A percentile compares a stretch with the other conserved stretches of the same genome.
phyloP scores from a whole-genome alignment of 2,888 invertebrate species.

The Serrognathus titanus region DNA sequence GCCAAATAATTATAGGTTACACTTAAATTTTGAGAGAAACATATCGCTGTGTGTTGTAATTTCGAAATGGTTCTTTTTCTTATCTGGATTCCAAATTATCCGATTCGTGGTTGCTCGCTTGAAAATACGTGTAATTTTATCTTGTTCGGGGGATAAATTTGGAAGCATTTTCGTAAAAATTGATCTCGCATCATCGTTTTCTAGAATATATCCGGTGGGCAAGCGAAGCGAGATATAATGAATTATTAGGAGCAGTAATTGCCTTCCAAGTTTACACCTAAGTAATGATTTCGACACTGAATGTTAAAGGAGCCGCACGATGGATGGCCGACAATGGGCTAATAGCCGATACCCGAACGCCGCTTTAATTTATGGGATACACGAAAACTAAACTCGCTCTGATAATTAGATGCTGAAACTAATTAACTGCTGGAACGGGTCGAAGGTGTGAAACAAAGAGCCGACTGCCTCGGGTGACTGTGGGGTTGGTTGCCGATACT shows the following conservation, averaged over 20 bases:
- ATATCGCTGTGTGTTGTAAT: too few relatives aligned
- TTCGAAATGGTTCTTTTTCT: too few relatives aligned
- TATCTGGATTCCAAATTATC: too few relatives aligned
- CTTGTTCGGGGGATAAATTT: too few relatives aligned
- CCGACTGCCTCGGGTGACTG: slow-evolving; percentile 42
- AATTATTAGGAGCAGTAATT: slow-evolving; percentile 49
- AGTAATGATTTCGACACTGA: slow-evolving; percentile 55
- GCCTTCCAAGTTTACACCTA: slow-evolving; percentile 53
- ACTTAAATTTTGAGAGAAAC: too few relatives aligned
- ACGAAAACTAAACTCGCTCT: slow-evolving; percentile 48
- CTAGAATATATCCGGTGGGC: slow-evolving; percentile 4
- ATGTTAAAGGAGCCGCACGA: slow-evolving; percentile 48
- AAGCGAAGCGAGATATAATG: slow-evolving; percentile 36
- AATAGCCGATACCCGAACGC: slow-evolving; percentile 35
- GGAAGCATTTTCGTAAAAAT: too few relatives aligned
- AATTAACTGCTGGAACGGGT: slow-evolving; percentile 51
- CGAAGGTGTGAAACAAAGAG: slow-evolving; percentile 53
- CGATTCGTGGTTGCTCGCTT: too few relatives aligned
- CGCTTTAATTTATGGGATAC: slow-evolving; percentile 49
- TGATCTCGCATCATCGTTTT: background rate
- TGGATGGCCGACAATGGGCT: slow-evolving; percentile 42
- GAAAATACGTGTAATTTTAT: too few relatives aligned
- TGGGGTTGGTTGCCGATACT: slow-evolving; percentile 46
- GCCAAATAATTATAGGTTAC: too few relatives aligned
- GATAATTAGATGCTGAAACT: slow-evolving; percentile 56